These are phyloP conservation scores for Scaptodrosophila latifasciaeformis DNA, from an alignment of 2,888 invertebrate genomes.

Conservation along the genomic window DNA sequence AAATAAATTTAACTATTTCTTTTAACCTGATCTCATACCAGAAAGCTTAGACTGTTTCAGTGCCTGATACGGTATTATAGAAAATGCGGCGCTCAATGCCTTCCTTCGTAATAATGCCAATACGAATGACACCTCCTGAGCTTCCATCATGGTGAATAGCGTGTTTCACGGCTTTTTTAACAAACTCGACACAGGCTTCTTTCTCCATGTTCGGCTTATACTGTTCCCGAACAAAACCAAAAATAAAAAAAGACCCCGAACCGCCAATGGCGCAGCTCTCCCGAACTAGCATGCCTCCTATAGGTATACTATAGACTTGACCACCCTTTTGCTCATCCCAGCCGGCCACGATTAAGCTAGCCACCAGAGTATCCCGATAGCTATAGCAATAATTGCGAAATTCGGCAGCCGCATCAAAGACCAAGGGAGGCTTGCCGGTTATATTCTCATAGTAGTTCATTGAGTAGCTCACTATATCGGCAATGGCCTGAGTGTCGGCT, in stretches of 20 bases:
- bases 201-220: constrained; percentile 90
- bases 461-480: constrained; percentile 95
- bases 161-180: constrained; percentile 91
- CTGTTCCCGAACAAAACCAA: constrained; percentile 94
- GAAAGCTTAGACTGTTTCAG: too few relatives aligned
- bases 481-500: constrained; percentile 99
- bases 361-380: constrained; percentile 93
- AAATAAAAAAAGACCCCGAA: constrained; percentile 95
- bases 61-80: constrained; percentile 70
- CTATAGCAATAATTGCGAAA: constrained; percentile 97
- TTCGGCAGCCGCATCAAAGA: constrained; percentile 92
- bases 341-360: constrained; percentile 97
- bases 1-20: too few relatives aligned
- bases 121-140: constrained; percentile 93
- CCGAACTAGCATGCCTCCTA: constrained; percentile 92
- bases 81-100: constrained; percentile 84
- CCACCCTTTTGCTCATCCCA: constrained; percentile 95
- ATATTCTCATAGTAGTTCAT: constrained; percentile 87
- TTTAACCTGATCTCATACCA: too few relatives aligned
- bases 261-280: constrained; percentile 93
- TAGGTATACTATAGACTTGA: constrained; percentile 83
- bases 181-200: constrained; percentile 90
- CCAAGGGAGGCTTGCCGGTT: constrained; percentile 88
- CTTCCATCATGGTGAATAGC: constrained; percentile 96
- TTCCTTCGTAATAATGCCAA: constrained; percentile 89